These are phyloP conservation scores for Physeter macrocephalus DNA, from an alignment of 2,113 vertebrate species.

Conservation along the genomic window DNA sequence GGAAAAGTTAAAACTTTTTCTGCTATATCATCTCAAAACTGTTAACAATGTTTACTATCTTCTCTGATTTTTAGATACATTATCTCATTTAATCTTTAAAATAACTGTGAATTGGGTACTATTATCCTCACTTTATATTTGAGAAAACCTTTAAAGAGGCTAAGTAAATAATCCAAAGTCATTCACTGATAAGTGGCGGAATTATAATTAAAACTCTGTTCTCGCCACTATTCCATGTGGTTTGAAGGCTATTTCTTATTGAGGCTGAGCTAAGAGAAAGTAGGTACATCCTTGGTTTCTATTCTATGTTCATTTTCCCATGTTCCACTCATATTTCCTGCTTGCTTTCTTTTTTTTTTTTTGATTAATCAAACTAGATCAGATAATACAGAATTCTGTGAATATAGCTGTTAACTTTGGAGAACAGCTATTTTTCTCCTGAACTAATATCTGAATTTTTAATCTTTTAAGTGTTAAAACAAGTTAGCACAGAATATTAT, in stretches of 20 bases:
- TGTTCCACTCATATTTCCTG: neutral
- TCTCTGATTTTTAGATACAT: neutral
- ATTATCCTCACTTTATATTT: constrained; percentile 14
- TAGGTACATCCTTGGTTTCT: neutral
- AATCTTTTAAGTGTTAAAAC: neutral
- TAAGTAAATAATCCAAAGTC: neutral
- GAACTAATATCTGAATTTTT: neutral
- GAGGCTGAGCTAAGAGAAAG: neutral
- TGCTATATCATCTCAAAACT: neutral
- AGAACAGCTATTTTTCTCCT: neutral
- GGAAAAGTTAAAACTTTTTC: neutral
- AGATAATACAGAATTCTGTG: neutral
- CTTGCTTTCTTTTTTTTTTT: neutral
- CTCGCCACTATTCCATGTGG: neutral
- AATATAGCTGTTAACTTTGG: neutral
- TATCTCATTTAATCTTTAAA: constrained; percentile 33
- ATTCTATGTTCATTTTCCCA: constrained; percentile 1
- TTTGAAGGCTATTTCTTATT: constrained; percentile 16
- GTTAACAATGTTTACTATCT: constrained; percentile 1
- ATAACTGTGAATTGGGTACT: neutral
- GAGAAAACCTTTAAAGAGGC: neutral
- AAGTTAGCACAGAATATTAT: neutral
- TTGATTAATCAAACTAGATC: neutral
- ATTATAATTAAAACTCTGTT: constrained; percentile 24
- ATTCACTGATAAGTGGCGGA: neutral